phyloP scores from a whole-genome alignment of 2,113 vertebrate species.

The Oncorhynchus keta region DNA sequence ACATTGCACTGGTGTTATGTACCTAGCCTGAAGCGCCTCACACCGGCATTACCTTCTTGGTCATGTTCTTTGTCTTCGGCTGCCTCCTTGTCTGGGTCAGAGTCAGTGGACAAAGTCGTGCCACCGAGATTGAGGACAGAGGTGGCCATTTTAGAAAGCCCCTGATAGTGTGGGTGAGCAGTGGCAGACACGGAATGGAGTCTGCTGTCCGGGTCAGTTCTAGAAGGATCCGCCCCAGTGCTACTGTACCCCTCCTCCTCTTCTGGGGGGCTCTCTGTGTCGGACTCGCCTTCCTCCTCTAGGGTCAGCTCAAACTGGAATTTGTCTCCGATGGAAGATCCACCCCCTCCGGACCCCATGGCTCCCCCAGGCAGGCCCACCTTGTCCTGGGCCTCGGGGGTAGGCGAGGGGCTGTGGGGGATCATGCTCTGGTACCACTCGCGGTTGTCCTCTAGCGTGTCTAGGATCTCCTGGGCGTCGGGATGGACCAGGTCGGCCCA shows the following conservation, averaged over 20 bases:
- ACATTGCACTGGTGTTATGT: slow-evolving; percentile 62
- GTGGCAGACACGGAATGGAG: slow-evolving; percentile 22
- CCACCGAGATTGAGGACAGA: slow-evolving; percentile 23
- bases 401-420: slow-evolving; percentile 79
- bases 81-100: slow-evolving; percentile 54
- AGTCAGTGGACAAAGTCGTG: slow-evolving; percentile 64
- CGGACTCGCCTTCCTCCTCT: slow-evolving; percentile 80
- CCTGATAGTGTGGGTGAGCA: slow-evolving; percentile 12
- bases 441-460: slow-evolving; percentile 90
- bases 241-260: slow-evolving; percentile 67
- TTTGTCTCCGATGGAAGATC: slow-evolving; percentile 63
- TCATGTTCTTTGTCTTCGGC: slow-evolving; percentile 58
- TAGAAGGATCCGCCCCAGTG: slow-evolving; percentile 23
- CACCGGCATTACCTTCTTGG: slow-evolving; percentile 42
- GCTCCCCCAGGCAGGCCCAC: slow-evolving; percentile 29
- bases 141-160: slow-evolving; percentile 30
- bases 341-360: slow-evolving; percentile 55
- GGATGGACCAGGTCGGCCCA: slow-evolving; percentile 93
- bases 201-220: slow-evolving; percentile 36
- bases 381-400: slow-evolving; percentile 26
- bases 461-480: slow-evolving; percentile 88
- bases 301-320: slow-evolving; percentile 85
- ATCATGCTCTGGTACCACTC: slow-evolving; percentile 97
- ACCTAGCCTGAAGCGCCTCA: slow-evolving; percentile 56
- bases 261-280: slow-evolving; percentile 70